A percentile compares a stretch with the other conserved stretches of the same genome.
These are phyloP conservation scores for Drosophila trapezifrons DNA, from an alignment of 1,140 invertebrate species.

Conservation along the genomic window DNA sequence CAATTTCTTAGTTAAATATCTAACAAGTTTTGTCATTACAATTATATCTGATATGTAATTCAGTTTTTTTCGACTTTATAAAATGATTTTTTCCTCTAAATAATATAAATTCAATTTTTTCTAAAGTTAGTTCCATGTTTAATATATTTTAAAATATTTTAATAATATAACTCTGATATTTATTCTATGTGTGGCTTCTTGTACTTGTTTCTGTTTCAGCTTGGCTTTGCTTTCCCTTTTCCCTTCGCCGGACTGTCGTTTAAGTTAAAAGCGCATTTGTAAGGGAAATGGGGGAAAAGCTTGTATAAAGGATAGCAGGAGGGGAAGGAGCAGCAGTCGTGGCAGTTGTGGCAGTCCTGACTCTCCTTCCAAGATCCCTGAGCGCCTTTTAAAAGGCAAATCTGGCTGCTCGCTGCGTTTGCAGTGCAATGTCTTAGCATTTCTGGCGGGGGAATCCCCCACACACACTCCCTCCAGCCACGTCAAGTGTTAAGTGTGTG, in stretches of 20 bases:
- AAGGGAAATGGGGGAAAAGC: constrained; percentile 33
- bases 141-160: background rate
- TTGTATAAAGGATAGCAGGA: background rate
- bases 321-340: background rate
- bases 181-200: background rate
- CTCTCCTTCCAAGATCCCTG: constrained; percentile 37
- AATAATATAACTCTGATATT: background rate
- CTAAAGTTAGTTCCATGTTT: no score
- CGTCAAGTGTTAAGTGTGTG: constrained; percentile 58
- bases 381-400: constrained; percentile 73
- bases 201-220: constrained; percentile 18
- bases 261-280: constrained; percentile 81
- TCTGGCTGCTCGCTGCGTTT: constrained; percentile 50
- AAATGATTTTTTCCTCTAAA: background rate
- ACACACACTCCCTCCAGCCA: constrained; percentile 19
- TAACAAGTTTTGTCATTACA: background rate
- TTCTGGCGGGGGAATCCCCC: constrained; percentile 24
- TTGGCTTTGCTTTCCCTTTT: background rate
- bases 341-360: no score
- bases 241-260: constrained; percentile 60
- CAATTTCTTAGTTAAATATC: background rate
- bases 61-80: background rate
- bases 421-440: constrained; percentile 66
- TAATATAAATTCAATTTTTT: no score
- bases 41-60: background rate